Evolutionary conservation across 2,888 invertebrate species (phyloP).

Genomic region (Blomia tropicalis): DNA sequence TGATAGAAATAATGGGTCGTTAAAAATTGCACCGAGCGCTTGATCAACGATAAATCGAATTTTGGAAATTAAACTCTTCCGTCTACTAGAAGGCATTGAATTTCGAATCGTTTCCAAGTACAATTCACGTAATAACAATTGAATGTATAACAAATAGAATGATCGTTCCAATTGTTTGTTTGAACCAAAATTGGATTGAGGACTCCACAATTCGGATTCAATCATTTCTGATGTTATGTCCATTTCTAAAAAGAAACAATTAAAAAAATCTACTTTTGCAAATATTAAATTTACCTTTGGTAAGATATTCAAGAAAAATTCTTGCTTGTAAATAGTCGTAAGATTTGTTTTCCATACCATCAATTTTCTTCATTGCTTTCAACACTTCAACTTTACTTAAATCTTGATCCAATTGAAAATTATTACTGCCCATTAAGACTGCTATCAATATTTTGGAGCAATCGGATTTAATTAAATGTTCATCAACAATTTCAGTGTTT

Average conservation of each 20-base stretch:
- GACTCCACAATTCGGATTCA: background rate
- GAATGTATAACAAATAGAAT: background rate
- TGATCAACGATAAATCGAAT: conserved; percentile 30
- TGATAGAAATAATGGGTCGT: conserved; percentile 30
- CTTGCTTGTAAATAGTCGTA: background rate
- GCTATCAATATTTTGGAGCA: background rate
- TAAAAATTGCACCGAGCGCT: conserved; percentile 32
- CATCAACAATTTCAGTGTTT: background rate
- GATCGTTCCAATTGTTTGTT: background rate
- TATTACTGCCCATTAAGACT: background rate
- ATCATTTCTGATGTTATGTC: background rate
- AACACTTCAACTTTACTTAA: background rate
- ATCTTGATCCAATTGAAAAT: background rate
- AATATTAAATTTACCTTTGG: background rate
- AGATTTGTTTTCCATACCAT: background rate
- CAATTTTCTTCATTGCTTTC: background rate
- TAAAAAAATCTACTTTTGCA: background rate
- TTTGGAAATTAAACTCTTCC: background rate
- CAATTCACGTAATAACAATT: conserved; percentile 1
- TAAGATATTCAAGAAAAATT: background rate
- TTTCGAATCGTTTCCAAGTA: background rate
- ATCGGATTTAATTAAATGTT: background rate
- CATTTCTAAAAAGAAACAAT: background rate
- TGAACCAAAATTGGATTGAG: background rate
- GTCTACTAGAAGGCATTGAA: too few species aligned